These are phyloP conservation scores for Paratrypauchen microcephalus DNA, from an alignment of 2,797 vertebrate genomes.

Conservation along the genomic window DNA sequence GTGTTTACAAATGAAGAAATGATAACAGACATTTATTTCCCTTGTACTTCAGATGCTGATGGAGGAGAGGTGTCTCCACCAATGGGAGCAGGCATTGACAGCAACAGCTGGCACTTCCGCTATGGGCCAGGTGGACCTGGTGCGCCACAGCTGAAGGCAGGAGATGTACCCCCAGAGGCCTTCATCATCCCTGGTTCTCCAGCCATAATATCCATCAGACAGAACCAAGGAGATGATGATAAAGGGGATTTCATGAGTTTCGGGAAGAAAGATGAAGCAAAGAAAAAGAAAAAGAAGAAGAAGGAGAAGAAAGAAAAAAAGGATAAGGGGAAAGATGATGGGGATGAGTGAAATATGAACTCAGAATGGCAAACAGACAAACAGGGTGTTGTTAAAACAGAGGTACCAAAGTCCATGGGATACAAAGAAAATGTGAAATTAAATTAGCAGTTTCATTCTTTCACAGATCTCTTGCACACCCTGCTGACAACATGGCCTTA, in stretches of 20 bases:
- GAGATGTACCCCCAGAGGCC: constrained; percentile 94
- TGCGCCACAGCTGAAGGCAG: constrained; percentile 88
- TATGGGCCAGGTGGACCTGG: constrained; percentile 87
- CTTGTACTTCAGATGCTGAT: constrained; percentile 85
- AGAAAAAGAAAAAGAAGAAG: constrained; percentile 99
- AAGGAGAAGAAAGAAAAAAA: constrained; percentile 94
- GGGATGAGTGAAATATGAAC: constrained; percentile 83
- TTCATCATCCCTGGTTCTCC: constrained; percentile 99
- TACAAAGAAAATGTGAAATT: constrained; percentile 51
- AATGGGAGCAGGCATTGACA: constrained; percentile 95
- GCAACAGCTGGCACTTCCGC: constrained; percentile 99
- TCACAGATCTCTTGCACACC: constrained; percentile 36
- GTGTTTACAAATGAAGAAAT: too few relatives aligned
- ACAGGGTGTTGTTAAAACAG: constrained; percentile 75
- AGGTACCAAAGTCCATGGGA: constrained; percentile 75
- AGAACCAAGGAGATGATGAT: constrained; percentile 92
- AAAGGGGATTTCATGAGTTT: constrained; percentile 99
- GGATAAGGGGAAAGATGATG: constrained; percentile 95
- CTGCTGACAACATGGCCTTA: constrained; percentile 58
- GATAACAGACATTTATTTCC: constrained; percentile 14
- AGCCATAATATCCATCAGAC: constrained; percentile 98
- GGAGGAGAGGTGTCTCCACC: constrained; percentile 96
- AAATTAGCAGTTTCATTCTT: constrained; percentile 37
- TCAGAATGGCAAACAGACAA: constrained; percentile 76
- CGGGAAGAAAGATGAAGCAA: constrained; percentile 98